phyloP scores from a whole-genome alignment of 2,888 invertebrate species.

The Pomacea canaliculata region DNA sequence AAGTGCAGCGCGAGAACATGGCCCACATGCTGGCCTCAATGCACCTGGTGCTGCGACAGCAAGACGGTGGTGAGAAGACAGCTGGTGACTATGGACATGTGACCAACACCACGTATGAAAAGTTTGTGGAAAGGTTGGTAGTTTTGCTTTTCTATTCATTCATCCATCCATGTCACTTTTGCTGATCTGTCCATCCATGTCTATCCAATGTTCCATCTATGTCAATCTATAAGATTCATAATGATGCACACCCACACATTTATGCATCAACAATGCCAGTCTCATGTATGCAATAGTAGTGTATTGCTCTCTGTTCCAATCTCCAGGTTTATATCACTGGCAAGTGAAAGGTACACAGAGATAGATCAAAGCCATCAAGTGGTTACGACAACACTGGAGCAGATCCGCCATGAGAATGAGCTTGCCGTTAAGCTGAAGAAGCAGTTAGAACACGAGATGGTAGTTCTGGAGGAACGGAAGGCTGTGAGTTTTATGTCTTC shows the following conservation, averaged over 20 bases:
- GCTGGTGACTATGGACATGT: conserved; percentile 65
- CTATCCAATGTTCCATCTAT: too few species aligned
- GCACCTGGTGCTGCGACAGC: conserved; percentile 67
- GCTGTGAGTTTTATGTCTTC: conserved; percentile 49
- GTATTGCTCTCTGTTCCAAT: too few species aligned
- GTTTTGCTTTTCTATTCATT: background rate
- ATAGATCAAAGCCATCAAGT: conserved; percentile 55
- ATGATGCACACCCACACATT: too few species aligned
- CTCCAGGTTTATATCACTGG: conserved; percentile 64
- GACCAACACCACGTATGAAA: conserved; percentile 68
- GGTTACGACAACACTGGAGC: conserved; percentile 59
- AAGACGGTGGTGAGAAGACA: conserved; percentile 63
- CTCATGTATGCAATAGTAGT: too few species aligned
- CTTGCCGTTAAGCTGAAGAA: conserved; percentile 64
- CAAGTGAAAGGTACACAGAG: conserved; percentile 51
- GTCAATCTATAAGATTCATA: too few species aligned
- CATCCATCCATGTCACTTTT: too few species aligned
- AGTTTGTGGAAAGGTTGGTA: conserved; percentile 67
- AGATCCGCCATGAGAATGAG: conserved; percentile 65
- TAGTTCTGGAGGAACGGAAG: conserved; percentile 67
- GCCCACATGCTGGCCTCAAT: conserved; percentile 70
- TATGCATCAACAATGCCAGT: too few species aligned
- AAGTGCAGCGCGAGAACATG: conserved; percentile 64
- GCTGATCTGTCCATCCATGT: too few species aligned
- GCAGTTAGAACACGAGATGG: conserved; percentile 68